These are phyloP conservation scores for Sarcophaga peregrina DNA, from an alignment of 1,140 invertebrate species.

Conservation along the genomic window DNA sequence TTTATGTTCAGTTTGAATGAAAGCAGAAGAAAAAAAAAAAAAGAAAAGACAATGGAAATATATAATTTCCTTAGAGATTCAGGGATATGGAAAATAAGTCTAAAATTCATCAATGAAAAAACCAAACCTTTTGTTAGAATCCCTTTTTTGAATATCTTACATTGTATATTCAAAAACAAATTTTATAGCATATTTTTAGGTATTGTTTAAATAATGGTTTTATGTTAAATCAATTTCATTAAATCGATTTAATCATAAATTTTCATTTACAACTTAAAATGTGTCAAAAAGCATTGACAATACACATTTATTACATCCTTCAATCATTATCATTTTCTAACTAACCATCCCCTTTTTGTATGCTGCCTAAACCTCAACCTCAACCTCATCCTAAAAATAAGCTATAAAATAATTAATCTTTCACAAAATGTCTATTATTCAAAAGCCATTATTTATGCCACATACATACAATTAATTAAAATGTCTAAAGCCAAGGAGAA, in stretches of 20 bases:
- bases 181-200: no score
- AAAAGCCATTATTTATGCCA: background rate
- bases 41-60: background rate
- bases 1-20: no score
- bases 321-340: background rate
- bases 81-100: no score
- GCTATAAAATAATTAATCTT: conserved; percentile 13
- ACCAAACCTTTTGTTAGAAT: no score
- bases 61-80: conserved; percentile 1
- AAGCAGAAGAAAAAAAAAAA: no score
- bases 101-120: no score
- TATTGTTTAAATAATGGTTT: no score
- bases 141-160: no score
- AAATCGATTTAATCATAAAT: no score
- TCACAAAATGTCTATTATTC: background rate
- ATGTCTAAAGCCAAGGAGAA: background rate
- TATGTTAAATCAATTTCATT: no score
- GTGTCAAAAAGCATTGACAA: background rate
- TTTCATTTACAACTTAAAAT: background rate
- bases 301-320: background rate
- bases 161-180: no score
- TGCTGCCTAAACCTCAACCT: background rate
- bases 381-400: no score
- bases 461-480: background rate
- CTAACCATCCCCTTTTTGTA: background rate